These are phyloP conservation scores for Phalacrocorax carbo DNA, from an alignment of 2,113 vertebrate species.

Conservation along the genomic window DNA sequence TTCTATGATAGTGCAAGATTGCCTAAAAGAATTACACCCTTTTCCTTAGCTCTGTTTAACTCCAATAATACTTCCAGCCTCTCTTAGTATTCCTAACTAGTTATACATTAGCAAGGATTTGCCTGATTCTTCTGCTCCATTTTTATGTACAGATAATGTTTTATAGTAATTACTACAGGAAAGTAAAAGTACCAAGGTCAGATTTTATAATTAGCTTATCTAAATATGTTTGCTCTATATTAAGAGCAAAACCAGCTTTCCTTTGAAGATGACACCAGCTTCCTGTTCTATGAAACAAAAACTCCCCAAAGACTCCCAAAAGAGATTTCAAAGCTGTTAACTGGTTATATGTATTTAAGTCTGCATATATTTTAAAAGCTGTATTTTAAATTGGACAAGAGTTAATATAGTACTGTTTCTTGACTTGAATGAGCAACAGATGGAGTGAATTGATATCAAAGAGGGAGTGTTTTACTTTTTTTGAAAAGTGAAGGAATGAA, in stretches of 20 bases:
- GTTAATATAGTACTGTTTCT: not conserved
- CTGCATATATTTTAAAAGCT: not conserved
- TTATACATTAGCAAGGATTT: not conserved
- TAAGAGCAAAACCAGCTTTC: not conserved
- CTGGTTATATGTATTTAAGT: not conserved
- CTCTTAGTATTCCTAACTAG: not conserved
- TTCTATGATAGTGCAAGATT: not conserved
- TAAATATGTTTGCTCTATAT: not conserved
- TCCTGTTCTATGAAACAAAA: not conserved
- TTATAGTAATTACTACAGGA: not conserved
- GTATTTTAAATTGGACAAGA: not conserved
- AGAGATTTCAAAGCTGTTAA: not conserved
- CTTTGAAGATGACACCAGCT: not conserved
- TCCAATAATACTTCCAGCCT: not conserved
- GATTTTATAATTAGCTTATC: not conserved
- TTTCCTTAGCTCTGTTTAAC: not conserved
- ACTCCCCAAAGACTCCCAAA: not conserved
- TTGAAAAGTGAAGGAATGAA: not conserved
- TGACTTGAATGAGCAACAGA: not conserved
- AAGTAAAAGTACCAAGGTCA: not conserved
- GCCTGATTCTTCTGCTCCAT: not conserved
- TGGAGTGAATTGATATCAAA: not conserved
- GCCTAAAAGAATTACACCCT: not conserved
- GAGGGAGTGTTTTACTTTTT: fast-evolving
- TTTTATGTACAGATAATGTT: not conserved